Percentiles rank a stretch among this genome's conserved stretches.
These are phyloP conservation scores for Halocaridina rubra DNA, from an alignment of 2,888 invertebrate genomes.

Conservation along the genomic window DNA sequence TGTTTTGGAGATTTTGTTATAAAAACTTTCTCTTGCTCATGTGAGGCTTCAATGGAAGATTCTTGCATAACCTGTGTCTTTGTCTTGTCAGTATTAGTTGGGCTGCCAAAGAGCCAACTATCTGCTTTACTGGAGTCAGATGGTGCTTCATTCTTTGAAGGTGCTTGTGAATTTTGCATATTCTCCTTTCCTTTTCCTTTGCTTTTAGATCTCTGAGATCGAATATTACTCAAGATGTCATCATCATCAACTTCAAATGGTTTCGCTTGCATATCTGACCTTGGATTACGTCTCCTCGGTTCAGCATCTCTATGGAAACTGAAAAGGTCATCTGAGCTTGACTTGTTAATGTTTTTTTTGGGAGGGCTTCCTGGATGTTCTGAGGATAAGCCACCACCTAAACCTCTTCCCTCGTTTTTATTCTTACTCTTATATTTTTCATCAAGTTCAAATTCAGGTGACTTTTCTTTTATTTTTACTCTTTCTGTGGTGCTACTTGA, in stretches of 20 bases:
- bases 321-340: not conserved
- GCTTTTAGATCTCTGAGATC: slow-evolving; percentile 1
- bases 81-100: not conserved
- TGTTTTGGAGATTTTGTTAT: not conserved
- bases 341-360: slow-evolving; percentile 4
- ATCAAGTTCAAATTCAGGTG: slow-evolving; percentile 38
- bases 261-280: slow-evolving; percentile 26
- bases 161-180: not conserved
- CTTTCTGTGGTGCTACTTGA: not conserved
- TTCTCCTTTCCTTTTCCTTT: not conserved
- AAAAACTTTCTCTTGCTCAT: not conserved
- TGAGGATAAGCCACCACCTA: slow-evolving; percentile 21
- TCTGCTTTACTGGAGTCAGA: not conserved
- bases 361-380: slow-evolving; percentile 23
- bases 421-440: slow-evolving; percentile 36
- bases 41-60: not conserved
- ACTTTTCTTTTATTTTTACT: not conserved
- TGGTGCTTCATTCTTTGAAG: not conserved
- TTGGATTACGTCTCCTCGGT: slow-evolving; percentile 19
- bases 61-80: slow-evolving; percentile 13
- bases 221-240: slow-evolving; percentile 34
- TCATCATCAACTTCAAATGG: slow-evolving; percentile 43
- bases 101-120: slow-evolving; percentile 43
- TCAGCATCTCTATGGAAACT: slow-evolving; percentile 16
- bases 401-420: not conserved